Base-by-base conservation (phyloP, 2,888 invertebrate species). In the Hymenopus coronatus region DNA sequence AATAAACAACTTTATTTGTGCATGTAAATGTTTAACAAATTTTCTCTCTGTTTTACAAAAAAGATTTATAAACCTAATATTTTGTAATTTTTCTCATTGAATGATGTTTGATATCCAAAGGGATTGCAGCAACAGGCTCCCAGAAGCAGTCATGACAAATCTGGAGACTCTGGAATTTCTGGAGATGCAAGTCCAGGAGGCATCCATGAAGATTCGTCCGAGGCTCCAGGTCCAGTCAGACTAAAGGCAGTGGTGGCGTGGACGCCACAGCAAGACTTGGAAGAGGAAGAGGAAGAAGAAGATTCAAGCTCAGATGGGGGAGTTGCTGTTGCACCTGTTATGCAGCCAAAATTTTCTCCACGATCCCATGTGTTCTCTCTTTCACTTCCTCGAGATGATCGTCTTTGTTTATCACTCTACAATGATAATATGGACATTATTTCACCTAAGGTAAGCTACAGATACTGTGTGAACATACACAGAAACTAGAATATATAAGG, bases 261-360 rank as follows among this genome's bases (percentile, higher is more conserved):
- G 98, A 97, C 97, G 0, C 97, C 98, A 0, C 97, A 97, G 91
- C 97, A 97, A 92, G 98, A 98, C 93, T 94, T 98, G n/a, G 96
- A 95, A 82, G 96, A 96, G 96, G 96, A 90, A 91, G 91, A 85
- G 91, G 91, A 82, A 91, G 91, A 20, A 93, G 93, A 92, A 94
- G 94, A 90, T 94, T 94, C 0, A 95, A 95, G 87, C 92, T 91
- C 93, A 94, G 90, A 82, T 28, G 86, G 88, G 28, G 81, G 14
- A 86, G 54, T 33, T 28, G 40, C 81, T 25, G 46, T 33, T 40
- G 28, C 85, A 12, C 70, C 87, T 0, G 81, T 84, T 33, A 2
- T 91, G 92, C 12, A 91, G 46, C 90, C 93, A 15, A 94, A 94
- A 90, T 94, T 93, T 91, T 93, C 93, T 1, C 93, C 94, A 7